A percentile compares a stretch with the other conserved stretches of the same genome.
Conservation (phyloP, 53 echinoderm and acorn worm species). For the Apostichopus leukothele region DNA sequence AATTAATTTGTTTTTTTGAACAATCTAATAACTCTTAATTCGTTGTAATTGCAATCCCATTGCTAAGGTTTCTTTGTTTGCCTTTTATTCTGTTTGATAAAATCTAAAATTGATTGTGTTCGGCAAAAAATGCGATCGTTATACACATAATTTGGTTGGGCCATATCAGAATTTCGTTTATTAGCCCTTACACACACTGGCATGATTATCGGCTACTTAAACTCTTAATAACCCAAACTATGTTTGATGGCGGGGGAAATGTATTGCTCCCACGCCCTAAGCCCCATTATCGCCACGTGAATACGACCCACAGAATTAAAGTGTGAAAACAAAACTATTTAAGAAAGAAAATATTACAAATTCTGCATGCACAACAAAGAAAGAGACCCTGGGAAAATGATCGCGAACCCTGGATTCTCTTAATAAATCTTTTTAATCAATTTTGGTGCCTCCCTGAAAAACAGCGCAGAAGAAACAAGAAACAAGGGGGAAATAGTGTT, state of each 20-base stretch:
- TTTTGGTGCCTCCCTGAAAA: slow-evolving; percentile 8
- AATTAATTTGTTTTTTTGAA: no score
- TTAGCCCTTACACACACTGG: neutral
- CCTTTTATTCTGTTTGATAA: no score
- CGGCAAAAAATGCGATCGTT: no score
- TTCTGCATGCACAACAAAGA: neutral
- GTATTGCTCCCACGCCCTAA: slow-evolving; percentile 29
- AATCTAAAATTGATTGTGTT: no score
- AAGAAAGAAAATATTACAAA: neutral
- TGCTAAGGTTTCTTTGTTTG: neutral
- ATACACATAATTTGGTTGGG: no score
- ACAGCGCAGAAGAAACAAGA: slow-evolving; percentile 19
- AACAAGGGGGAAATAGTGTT: neutral
- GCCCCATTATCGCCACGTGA: slow-evolving; percentile 30
- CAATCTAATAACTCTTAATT: neutral
- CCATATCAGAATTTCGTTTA: neutral
- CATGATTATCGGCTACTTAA: neutral
- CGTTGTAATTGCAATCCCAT: neutral
- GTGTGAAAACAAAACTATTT: slow-evolving; percentile 12
- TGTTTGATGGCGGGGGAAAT: neutral
- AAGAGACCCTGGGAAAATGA: slow-evolving; percentile 19
- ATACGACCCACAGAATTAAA: slow-evolving; percentile 6
- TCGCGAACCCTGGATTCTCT: slow-evolving; percentile 16
- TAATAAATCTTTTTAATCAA: slow-evolving; percentile 24
- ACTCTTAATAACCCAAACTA: neutral